These are phyloP conservation scores for Drosophila aff. DNA, from an alignment of 1,140 invertebrate species.

Conservation along the genomic window DNA sequence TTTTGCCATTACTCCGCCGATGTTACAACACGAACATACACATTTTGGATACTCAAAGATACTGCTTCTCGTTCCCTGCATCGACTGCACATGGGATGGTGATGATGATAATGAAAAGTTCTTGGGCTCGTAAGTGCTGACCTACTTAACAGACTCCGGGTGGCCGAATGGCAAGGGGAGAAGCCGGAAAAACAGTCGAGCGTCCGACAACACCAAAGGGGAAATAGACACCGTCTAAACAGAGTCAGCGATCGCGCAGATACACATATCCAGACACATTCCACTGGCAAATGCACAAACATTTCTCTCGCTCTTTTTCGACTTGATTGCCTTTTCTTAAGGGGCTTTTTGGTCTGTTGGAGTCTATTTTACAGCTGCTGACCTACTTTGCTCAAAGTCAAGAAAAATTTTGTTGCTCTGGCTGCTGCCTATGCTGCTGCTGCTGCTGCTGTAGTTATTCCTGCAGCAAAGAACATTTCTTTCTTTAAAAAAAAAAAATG, in stretches of 20 bases:
- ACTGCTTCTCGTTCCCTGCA: conserved; percentile 15
- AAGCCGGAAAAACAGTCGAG: conserved; percentile 2
- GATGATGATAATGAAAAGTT: conserved; percentile 58
- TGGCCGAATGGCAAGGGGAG: conserved; percentile 35
- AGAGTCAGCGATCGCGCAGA: conserved; percentile 38
- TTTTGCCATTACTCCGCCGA: conserved; percentile 32
- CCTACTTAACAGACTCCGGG: conserved; percentile 42
- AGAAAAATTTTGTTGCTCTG: conserved; percentile 53
- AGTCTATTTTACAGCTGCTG: conserved; percentile 81
- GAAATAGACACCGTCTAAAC: conserved; percentile 60
- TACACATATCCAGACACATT: conserved; percentile 48
- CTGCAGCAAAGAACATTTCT: conserved; percentile 61
- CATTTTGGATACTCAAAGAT: conserved; percentile 31
- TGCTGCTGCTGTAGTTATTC: conserved; percentile 9
- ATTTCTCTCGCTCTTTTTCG: conserved; percentile 38
- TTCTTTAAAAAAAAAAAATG: conserved; percentile 3
- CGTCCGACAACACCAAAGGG: conserved; percentile 43
- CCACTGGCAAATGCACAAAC: conserved; percentile 51
- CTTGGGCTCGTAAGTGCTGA: conserved; percentile 52
- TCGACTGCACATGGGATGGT: conserved; percentile 27
- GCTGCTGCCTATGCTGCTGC: conserved; percentile 10
- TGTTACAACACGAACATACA: conserved; percentile 20
- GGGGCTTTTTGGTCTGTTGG: conserved; percentile 33
- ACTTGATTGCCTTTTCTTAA: conserved; percentile 56
- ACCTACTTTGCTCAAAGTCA: conserved; percentile 79